These are phyloP conservation scores for Hemaris fuciformis DNA, from an alignment of 2,888 invertebrate genomes.

Conservation along the genomic window DNA sequence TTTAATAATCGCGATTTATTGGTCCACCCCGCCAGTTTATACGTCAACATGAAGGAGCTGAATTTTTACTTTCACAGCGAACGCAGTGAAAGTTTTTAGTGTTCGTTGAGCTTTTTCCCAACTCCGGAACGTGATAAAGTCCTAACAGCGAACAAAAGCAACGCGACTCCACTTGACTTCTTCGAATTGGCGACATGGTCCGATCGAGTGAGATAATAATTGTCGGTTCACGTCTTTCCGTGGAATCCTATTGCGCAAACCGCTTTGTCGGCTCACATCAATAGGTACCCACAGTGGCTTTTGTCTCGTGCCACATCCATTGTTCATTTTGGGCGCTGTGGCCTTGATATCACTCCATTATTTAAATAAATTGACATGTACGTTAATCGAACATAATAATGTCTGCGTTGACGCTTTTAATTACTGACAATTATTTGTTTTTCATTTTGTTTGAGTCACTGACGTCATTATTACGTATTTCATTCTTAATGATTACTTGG, in stretches of 20 bases:
- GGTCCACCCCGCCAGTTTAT: not conserved
- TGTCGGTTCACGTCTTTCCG: conserved; percentile 77
- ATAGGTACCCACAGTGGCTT: conserved; percentile 63
- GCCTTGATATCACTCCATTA: conserved; percentile 71
- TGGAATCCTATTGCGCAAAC: conserved; percentile 80
- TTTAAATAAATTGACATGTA: conserved; percentile 56
- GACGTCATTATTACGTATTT: not conserved
- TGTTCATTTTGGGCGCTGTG: conserved; percentile 69
- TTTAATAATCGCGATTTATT: conserved; percentile 33
- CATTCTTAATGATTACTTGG: too few relatives aligned
- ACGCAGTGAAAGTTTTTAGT: conserved; percentile 12
- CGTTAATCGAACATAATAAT: conserved; percentile 29
- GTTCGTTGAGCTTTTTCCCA: conserved; percentile 14
- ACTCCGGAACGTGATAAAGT: conserved; percentile 17
- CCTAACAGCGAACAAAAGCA: conserved; percentile 37
- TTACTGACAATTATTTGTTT: not conserved
- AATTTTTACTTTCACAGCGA: conserved; percentile 4
- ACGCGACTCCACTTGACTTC: conserved; percentile 49
- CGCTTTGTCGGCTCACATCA: conserved; percentile 76
- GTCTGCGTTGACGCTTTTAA: conserved; percentile 19
- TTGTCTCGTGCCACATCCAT: conserved; percentile 77
- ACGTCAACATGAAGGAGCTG: not conserved
- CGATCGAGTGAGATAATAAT: conserved; percentile 75
- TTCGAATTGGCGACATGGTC: conserved; percentile 65
- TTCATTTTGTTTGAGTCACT: not conserved